These are phyloP conservation scores for Cyclopterus lumpus DNA, from an alignment of 2,797 vertebrate genomes.

Conservation along the genomic window DNA sequence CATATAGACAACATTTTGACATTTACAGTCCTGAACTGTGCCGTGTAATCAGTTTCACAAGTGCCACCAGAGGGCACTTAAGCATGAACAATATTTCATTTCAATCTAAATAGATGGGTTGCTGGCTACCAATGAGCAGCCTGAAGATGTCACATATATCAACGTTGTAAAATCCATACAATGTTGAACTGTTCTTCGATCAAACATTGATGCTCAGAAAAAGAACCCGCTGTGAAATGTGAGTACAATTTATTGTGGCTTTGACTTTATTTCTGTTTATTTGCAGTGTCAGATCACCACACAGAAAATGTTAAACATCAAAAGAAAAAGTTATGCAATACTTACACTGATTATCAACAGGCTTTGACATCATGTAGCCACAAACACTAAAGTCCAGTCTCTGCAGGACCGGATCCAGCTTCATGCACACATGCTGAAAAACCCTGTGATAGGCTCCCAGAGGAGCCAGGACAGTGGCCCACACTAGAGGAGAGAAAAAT, in stretches of 20 bases:
- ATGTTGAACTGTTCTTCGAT: not conserved
- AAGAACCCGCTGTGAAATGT: not conserved
- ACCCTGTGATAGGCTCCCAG: constrained; percentile 89
- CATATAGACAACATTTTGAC: constrained; percentile 64
- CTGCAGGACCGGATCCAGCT: constrained; percentile 93
- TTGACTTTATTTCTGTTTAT: not conserved
- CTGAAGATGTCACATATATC: not conserved
- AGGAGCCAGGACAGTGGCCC: constrained; percentile 88
- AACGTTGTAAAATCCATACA: not conserved
- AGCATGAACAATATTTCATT: not conserved
- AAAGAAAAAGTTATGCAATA: constrained; percentile 6
- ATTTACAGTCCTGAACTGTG: not conserved
- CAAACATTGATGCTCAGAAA: not conserved
- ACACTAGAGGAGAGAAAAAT: constrained; percentile 78
- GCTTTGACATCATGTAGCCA: constrained; percentile 94
- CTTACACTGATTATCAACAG: constrained; percentile 93
- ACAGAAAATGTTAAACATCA: not conserved
- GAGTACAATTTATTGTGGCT: not conserved
- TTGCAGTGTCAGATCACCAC: not conserved
- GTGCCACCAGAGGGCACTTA: constrained; percentile 9
- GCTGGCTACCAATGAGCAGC: not conserved
- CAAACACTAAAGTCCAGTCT: constrained; percentile 92
- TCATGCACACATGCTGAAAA: constrained; percentile 83
- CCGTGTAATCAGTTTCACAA: not conserved
- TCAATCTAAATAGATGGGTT: not conserved